phyloP scores from a whole-genome alignment of 1,140 invertebrate genomes.

The Sipha flava region DNA sequence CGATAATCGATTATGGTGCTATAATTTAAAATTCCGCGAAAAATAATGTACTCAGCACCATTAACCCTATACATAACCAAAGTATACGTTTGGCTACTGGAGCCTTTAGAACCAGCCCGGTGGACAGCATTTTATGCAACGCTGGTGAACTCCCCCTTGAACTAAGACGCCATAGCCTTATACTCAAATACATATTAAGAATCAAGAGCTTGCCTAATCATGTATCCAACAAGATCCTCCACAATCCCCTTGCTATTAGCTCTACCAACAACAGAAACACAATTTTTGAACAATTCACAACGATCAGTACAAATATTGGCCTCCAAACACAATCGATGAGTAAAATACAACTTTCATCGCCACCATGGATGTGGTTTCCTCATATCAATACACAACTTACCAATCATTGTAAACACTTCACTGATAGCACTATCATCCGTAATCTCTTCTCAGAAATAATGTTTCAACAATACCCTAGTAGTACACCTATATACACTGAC shows the following conservation, averaged over 20 bases:
- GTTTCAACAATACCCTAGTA: not conserved
- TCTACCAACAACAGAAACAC: not conserved
- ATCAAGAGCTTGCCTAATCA: not conserved
- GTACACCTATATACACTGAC: not conserved
- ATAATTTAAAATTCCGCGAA: not conserved
- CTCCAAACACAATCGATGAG: not conserved
- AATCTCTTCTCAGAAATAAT: not conserved
- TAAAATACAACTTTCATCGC: not conserved
- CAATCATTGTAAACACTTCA: not conserved
- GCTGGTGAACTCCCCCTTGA: not conserved
- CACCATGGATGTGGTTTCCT: not conserved
- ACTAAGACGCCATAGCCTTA: no score
- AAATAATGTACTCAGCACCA: not conserved
- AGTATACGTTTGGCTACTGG: slow-evolving; percentile 3
- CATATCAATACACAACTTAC: not conserved
- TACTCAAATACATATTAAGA: no score
- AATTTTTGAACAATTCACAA: not conserved
- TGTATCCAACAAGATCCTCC: not conserved
- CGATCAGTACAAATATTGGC: not conserved
- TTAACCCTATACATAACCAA: not conserved
- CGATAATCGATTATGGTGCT: not conserved
- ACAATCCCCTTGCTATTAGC: not conserved
- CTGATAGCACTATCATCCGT: not conserved
- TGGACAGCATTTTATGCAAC: not conserved
- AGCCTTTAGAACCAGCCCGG: not conserved